Evolutionary conservation across 2,113 vertebrate species (phyloP).

Genomic region (Conger conger): DNA sequence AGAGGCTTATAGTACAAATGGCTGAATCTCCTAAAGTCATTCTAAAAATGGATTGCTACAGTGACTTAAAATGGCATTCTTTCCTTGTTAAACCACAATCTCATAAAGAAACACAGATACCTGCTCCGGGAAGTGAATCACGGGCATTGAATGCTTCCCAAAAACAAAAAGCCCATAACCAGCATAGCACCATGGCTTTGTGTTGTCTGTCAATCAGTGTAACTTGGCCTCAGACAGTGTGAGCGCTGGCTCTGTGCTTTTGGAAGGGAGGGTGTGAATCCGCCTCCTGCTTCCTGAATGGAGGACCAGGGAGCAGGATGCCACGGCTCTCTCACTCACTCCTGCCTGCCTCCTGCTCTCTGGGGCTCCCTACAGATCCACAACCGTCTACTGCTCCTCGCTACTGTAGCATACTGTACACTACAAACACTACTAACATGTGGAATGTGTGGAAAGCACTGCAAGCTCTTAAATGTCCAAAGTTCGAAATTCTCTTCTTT

Average conservation of each 20-base stretch:
- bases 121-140: background rate
- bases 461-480: no score
- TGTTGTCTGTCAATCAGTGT: background rate
- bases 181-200: background rate
- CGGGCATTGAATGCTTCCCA: background rate
- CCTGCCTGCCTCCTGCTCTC: background rate
- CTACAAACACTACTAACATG: no score
- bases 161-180: background rate
- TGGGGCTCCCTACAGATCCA: no score
- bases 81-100: background rate
- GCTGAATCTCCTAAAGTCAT: background rate
- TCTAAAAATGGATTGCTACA: background rate
- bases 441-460: no score
- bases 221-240: background rate
- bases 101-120: background rate
- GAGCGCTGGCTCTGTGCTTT: background rate
- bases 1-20: background rate
- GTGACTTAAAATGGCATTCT: background rate
- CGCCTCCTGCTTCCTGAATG: background rate
- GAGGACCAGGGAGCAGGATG: background rate
- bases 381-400: no score
- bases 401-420: no score
- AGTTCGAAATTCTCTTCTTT: no score
- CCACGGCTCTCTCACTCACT: background rate
- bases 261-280: background rate